Evolutionary conservation across 1,140 invertebrate genomes (phyloP).

Genomic region (Panagrolaimus sp.): DNA sequence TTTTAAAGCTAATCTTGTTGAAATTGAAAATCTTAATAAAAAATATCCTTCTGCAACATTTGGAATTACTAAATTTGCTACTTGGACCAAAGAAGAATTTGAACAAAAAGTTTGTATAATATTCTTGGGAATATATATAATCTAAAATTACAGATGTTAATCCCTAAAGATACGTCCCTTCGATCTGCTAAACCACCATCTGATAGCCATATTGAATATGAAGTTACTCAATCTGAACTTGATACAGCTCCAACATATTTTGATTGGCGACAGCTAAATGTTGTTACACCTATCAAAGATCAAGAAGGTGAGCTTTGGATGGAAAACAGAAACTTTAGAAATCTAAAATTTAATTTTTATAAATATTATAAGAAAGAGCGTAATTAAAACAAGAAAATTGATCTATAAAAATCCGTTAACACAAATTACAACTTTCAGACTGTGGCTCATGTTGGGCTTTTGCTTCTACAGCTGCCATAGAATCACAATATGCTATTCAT

Average conservation of each 20-base stretch:
- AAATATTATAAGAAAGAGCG: too few relatives aligned
- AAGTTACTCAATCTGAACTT: not conserved
- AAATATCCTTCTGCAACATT: not conserved
- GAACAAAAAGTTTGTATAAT: not conserved
- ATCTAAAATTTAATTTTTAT: too few relatives aligned
- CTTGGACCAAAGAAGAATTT: conserved; percentile 8
- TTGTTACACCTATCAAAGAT: conserved; percentile 28
- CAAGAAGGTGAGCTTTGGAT: too few relatives aligned
- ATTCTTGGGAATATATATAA: not conserved
- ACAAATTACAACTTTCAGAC: too few relatives aligned
- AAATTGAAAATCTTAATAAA: not conserved
- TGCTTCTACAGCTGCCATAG: conserved; percentile 26
- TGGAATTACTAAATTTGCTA: conserved; percentile 5
- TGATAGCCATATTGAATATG: not conserved
- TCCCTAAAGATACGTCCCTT: not conserved
- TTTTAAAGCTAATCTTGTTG: not conserved
- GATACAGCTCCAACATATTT: conserved; percentile 22
- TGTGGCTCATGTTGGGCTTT: conserved; percentile 40
- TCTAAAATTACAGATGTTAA: not conserved
- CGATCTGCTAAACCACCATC: not conserved
- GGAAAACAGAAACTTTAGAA: too few relatives aligned
- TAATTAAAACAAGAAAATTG: too few relatives aligned
- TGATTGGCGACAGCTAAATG: conserved; percentile 26
- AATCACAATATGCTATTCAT: conserved; percentile 27
- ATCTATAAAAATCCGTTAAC: too few relatives aligned